Conservation (phyloP, 2,113 vertebrate species). For the Plecotus auritus region DNA sequence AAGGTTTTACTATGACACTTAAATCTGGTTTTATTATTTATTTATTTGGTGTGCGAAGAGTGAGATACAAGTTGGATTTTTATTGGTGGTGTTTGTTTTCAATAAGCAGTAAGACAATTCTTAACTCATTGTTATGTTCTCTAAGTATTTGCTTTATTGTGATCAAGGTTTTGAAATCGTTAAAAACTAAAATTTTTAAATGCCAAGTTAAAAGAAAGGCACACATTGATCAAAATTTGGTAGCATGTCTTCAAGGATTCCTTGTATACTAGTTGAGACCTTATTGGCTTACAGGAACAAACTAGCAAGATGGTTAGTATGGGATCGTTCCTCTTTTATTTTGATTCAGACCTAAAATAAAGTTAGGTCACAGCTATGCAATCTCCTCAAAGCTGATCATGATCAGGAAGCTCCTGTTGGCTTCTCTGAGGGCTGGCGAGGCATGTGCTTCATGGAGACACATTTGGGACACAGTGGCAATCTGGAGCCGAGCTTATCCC, state of each 20-base stretch:
- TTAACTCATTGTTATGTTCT: not conserved
- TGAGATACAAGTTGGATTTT: not conserved
- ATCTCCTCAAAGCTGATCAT: not conserved
- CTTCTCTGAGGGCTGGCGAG: too few relatives aligned
- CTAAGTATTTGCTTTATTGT: not conserved
- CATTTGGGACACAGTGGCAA: rapidly evolving
- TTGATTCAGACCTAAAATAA: not conserved
- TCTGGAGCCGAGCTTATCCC: not conserved
- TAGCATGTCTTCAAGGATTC: not conserved
- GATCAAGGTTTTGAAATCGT: not conserved
- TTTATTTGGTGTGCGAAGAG: not conserved
- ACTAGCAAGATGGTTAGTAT: too few relatives aligned
- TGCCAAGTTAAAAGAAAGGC: not conserved
- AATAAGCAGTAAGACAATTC: not conserved
- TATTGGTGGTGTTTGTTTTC: not conserved
- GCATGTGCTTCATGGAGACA: rapidly evolving
- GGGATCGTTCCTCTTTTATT: not conserved
- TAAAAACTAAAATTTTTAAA: not conserved
- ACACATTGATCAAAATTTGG: not conserved
- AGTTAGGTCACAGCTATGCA: not conserved
- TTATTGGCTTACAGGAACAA: not conserved
- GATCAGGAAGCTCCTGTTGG: not conserved
- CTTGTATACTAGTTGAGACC: not conserved
- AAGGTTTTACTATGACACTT: not conserved
- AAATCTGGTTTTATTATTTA: not conserved